Percentiles rank a stretch among this genome's conserved stretches.
Conservation (phyloP, 2,888 invertebrate species). For the Mesorhabditis spiculigera region DNA sequence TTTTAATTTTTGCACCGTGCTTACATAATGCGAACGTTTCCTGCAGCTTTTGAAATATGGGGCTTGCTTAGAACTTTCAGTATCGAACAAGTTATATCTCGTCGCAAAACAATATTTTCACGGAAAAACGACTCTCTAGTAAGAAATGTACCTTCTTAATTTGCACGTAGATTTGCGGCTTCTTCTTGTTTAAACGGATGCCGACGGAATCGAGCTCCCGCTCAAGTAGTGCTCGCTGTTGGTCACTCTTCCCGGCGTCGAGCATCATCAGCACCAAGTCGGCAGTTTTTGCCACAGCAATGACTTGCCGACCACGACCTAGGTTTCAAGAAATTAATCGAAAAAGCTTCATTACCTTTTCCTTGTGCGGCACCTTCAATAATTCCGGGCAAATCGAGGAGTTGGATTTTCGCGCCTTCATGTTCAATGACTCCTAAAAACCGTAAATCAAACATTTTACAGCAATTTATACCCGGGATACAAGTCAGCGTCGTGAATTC, state of each 20-base stretch:
- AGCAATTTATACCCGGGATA: slow-evolving; percentile 92
- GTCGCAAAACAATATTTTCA: no score
- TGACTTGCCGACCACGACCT: slow-evolving; percentile 70
- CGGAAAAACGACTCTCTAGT: not conserved
- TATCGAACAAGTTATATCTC: no score
- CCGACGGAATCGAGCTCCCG: slow-evolving; percentile 94
- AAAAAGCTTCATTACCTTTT: slow-evolving; percentile 41
- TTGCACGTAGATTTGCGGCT: slow-evolving; percentile 98
- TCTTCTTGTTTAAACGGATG: slow-evolving; percentile 86
- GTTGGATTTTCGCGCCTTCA: slow-evolving; percentile 94
- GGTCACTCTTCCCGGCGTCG: slow-evolving; percentile 96
- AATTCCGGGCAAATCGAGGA: slow-evolving; percentile 96
- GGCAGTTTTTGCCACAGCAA: slow-evolving; percentile 95
- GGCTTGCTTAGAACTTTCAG: no score
- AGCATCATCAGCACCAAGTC: slow-evolving; percentile 98
- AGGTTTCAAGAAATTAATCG: slow-evolving; percentile 8
- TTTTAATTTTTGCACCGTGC: no score
- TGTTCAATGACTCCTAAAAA: slow-evolving; percentile 80
- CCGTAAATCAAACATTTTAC: slow-evolving; percentile 7
- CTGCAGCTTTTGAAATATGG: no score
- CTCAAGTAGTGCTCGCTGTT: slow-evolving; percentile 74
- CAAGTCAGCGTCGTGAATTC: slow-evolving; percentile 98
- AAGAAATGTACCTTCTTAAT: slow-evolving; percentile 62
- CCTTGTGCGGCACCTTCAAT: slow-evolving; percentile 96
- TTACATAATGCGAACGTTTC: no score